Evolutionary conservation across 2,113 vertebrate genomes (phyloP), one percentile per base, ranked within the genome.

Genomic region (Urocitellus parryii): DNA sequence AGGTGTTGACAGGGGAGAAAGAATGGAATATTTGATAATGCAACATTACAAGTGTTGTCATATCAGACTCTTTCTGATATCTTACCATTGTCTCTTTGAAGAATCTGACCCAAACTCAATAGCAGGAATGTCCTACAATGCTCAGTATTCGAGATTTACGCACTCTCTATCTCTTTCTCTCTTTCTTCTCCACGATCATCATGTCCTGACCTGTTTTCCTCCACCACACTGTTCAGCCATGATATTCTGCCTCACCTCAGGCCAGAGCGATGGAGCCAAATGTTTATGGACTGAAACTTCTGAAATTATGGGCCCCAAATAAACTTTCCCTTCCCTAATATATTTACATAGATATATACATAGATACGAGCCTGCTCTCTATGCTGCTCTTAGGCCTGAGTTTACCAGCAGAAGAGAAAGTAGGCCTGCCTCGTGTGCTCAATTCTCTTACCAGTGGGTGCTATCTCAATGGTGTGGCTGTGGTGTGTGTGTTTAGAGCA

Each of bases 391-490:
- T 1, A 8, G 34, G 8, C 72, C 42, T 63, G 37, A 5, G 27
- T 73, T 84, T 76, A 45, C 12, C 65, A 67, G 29, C 25, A 90
- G 45, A 22, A 89, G 2, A 58, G 70, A 29, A 63, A 73, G 32
- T 0, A 27, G 11, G 8, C 24, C 45, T 37, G 67, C 4, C 32
- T 18, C 0, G 0, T n/a, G 58, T 51, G 45, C 45, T n/a, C 48
- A 5, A 20, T 39, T 79, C 56, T 56, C 13, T 24, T 22, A 20
- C 22, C 16, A 14, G 12, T 20, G 20, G 58, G 9, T 34, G 8
- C 22, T 11, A 9, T 14, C 32, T 45, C 27, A 7, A 8, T 2
- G 34, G 12, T 25, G 39, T 20, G 24, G 25, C 32, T 42, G 2
- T 4, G 32, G 20, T 14, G 1, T 16, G 16, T 27, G 1, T 76